Percentiles rank a stretch among this genome's conserved stretches.
phyloP scores from a whole-genome alignment of 37 sponge, comb jelly and placozoan genomes.

The Oscarella lobularis region DNA sequence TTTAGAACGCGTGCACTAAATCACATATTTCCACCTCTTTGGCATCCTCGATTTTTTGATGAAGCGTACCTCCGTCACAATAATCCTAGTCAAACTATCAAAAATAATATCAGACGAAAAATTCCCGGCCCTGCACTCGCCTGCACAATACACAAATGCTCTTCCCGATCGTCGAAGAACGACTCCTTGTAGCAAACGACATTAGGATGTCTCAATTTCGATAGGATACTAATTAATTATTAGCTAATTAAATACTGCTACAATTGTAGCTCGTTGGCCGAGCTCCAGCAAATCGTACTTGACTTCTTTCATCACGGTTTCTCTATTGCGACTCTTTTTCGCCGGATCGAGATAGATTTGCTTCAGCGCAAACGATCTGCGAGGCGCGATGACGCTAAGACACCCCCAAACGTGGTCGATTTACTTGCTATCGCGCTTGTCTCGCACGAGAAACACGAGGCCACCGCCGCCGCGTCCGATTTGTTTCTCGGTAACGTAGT shows the following conservation, averaged over 20 bases:
- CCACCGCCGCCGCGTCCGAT: neutral
- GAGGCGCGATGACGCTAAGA: no score
- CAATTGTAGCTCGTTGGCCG: neutral
- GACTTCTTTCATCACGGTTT: constrained; percentile 19
- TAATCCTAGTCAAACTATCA: constrained; percentile 47
- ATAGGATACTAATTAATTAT: constrained; percentile 12
- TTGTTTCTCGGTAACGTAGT: neutral
- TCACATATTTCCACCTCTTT: neutral
- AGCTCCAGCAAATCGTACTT: no score
- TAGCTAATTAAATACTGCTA: neutral
- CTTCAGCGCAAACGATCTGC: constrained; percentile 17
- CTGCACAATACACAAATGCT: neutral
- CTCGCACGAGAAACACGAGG: neutral
- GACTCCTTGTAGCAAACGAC: constrained; percentile 87
- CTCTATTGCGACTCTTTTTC: constrained; percentile 14
- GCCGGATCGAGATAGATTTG: constrained; percentile 17
- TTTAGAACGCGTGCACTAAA: neutral
- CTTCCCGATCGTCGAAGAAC: constrained; percentile 45
- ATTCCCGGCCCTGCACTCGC: neutral
- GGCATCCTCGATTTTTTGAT: constrained; percentile 53
- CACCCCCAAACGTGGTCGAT: neutral
- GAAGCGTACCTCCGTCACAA: constrained; percentile 85
- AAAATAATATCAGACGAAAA: neutral
- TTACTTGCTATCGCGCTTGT: neutral
- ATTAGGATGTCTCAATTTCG: constrained; percentile 92